Percentiles rank a stretch among this genome's conserved stretches.
These are phyloP conservation scores for Neolamprologus brichardi DNA, from an alignment of 2,113 vertebrate genomes.

Conservation along the genomic window DNA sequence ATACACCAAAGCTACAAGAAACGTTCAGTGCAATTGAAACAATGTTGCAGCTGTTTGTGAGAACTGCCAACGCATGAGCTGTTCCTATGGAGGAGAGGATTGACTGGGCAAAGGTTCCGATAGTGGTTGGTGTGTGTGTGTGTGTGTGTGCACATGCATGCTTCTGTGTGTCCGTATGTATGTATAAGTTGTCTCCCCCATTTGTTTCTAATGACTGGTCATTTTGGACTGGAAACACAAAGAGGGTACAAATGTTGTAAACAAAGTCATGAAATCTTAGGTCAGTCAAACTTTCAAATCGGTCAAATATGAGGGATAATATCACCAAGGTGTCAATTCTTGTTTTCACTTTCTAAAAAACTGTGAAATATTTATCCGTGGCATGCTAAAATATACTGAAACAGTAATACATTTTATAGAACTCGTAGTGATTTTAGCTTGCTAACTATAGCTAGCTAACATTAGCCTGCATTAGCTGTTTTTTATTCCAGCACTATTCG, in stretches of 20 bases:
- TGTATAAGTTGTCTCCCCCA: background rate
- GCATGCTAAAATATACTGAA: background rate
- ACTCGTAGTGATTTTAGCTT: background rate
- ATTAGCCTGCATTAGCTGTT: background rate
- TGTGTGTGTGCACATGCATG: background rate
- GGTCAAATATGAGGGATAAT: fast-evolving
- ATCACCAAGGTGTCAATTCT: background rate
- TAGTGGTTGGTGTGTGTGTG: background rate
- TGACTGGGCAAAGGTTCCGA: background rate
- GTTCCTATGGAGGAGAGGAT: background rate
- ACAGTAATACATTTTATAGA: background rate
- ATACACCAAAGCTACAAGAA: background rate
- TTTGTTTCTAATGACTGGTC: background rate
- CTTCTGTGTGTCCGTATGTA: background rate
- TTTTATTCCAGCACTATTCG: background rate
- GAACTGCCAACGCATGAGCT: fast-evolving
- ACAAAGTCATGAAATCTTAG: background rate
- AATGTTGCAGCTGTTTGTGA: background rate
- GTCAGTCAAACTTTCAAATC: background rate
- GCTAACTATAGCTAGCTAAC: background rate
- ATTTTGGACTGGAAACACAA: background rate
- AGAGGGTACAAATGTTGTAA: background rate
- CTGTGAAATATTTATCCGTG: background rate
- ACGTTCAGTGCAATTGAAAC: fast-evolving
- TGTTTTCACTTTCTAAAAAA: background rate